A percentile compares a stretch with the other conserved stretches of the same genome.
Evolutionary conservation across 2,888 invertebrate genomes (phyloP).

Genomic region (Eupithecia exiguata): DNA sequence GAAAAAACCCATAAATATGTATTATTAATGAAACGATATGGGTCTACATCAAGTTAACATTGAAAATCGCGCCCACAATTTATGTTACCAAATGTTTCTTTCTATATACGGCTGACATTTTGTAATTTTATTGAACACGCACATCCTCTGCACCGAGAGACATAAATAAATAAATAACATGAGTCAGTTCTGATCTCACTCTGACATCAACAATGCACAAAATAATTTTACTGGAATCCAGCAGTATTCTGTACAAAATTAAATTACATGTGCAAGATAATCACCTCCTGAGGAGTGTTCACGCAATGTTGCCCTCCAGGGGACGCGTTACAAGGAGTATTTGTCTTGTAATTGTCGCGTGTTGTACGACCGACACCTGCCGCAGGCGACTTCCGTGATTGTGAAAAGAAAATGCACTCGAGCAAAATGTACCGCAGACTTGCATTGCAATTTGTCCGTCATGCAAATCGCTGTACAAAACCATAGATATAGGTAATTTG

Average conservation of each 20-base stretch:
- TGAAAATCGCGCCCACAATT: slow-evolving; percentile 17
- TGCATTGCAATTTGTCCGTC: slow-evolving; percentile 56
- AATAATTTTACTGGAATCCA: slow-evolving; percentile 51
- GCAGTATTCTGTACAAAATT: slow-evolving; percentile 49
- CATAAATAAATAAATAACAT: slow-evolving; percentile 33
- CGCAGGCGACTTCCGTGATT: slow-evolving; percentile 44
- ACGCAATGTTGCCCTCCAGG: slow-evolving; percentile 60
- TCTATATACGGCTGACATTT: slow-evolving; percentile 42
- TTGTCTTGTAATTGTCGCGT: slow-evolving; percentile 62
- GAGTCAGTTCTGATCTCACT: slow-evolving; percentile 64
- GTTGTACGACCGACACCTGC: slow-evolving; percentile 47
- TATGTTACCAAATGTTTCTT: slow-evolving; percentile 26
- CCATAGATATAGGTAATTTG: background rate
- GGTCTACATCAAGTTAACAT: slow-evolving; percentile 6
- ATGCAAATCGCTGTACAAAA: slow-evolving; percentile 42
- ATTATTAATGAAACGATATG: slow-evolving; percentile 8
- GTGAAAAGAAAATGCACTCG: slow-evolving; percentile 41
- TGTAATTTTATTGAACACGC: slow-evolving; percentile 40
- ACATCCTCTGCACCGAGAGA: slow-evolving; percentile 34
- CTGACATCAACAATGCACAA: slow-evolving; percentile 60
- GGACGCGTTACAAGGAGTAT: slow-evolving; percentile 45
- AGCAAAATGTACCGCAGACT: slow-evolving; percentile 31
- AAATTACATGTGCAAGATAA: slow-evolving; percentile 43
- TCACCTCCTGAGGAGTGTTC: slow-evolving; percentile 42
- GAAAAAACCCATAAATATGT: slow-evolving; percentile 1